These are phyloP conservation scores for Parauchenoglanis punctatus DNA, from an alignment of 2,797 vertebrate species.

Conservation along the genomic window DNA sequence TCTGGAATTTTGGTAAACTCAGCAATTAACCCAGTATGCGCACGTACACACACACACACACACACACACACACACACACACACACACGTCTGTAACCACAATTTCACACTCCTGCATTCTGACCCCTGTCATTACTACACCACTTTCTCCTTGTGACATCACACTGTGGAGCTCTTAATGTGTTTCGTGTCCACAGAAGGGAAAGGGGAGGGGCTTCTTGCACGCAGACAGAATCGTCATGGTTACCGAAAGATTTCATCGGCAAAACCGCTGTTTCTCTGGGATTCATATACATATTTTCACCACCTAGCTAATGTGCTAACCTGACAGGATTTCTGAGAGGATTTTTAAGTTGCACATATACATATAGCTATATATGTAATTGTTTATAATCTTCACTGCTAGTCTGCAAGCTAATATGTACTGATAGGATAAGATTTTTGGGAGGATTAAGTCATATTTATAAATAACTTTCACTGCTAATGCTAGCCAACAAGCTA, in stretches of 20 bases:
- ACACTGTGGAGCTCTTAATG: neutral
- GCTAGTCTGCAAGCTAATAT: neutral
- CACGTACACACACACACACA: neutral
- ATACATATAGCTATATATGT: neutral
- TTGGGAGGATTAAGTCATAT: neutral
- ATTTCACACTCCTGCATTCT: neutral
- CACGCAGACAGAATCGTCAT: neutral
- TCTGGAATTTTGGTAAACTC: constrained; percentile 29
- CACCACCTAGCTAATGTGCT: neutral
- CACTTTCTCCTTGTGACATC: constrained; percentile 11
- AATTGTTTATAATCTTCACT: neutral
- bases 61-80: constrained; percentile 16
- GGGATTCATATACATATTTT: neutral
- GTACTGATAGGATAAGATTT: neutral
- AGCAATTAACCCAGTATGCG: constrained; percentile 50
- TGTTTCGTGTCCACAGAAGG: neutral
- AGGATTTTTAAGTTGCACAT: neutral
- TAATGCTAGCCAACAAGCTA: neutral
- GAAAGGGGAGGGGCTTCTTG: neutral
- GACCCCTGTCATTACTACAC: constrained; percentile 3
- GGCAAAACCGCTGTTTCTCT: neutral
- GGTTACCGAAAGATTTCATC: neutral
- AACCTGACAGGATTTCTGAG: constrained; percentile 2
- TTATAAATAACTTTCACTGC: neutral
- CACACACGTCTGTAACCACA: constrained; percentile 19